Percentiles rank a stretch among this genome's conserved stretches.
Evolutionary conservation across 2,888 invertebrate species (phyloP).

Genomic region (Byasa hedistus): DNA sequence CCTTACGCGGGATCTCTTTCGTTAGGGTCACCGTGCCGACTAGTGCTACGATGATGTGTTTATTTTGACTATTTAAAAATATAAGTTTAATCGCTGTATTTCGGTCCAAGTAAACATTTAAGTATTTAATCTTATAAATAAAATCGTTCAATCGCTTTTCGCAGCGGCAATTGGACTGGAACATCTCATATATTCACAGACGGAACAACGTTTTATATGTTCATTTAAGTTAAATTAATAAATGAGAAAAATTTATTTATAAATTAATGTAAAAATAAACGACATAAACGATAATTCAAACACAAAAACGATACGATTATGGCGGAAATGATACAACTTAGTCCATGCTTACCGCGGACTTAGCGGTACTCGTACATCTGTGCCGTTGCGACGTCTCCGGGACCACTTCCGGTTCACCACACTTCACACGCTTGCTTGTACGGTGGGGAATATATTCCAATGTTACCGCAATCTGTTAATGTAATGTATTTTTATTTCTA

Average conservation of each 20-base stretch:
- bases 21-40: too few relatives aligned
- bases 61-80: too few relatives aligned
- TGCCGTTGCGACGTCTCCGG: conserved; percentile 20
- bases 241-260: background rate
- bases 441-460: conserved; percentile 6
- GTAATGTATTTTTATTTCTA: background rate
- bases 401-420: conserved; percentile 18
- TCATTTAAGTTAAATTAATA: background rate
- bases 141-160: too few relatives aligned
- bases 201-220: too few relatives aligned
- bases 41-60: too few relatives aligned
- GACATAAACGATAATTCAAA: conserved; percentile 14
- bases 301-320: conserved; percentile 20
- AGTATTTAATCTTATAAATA: too few relatives aligned
- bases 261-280: background rate
- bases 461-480: conserved; percentile 22
- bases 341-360: conserved; percentile 21
- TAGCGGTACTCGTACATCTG: conserved; percentile 29
- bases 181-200: too few relatives aligned
- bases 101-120: too few relatives aligned
- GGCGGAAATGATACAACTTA: conserved; percentile 19
- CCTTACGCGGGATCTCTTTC: too few relatives aligned
- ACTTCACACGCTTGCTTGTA: conserved; percentile 17
- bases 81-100: too few relatives aligned
- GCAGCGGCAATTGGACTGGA: too few relatives aligned